phyloP scores from a whole-genome alignment of 2,113 vertebrate species.

The Macroglossus sobrinus region DNA sequence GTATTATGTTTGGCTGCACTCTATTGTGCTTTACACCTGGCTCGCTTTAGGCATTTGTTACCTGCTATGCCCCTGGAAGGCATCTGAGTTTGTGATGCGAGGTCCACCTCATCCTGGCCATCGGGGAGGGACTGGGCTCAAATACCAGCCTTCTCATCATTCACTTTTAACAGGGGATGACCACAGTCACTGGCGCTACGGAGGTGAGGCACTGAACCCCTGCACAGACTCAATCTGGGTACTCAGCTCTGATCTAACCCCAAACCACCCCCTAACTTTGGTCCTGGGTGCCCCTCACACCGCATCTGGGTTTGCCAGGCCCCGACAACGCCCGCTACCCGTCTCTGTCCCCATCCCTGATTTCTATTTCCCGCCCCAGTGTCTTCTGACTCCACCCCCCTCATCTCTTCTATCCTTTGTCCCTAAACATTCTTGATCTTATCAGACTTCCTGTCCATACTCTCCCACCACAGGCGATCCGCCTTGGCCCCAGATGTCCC shows the following conservation, averaged over 20 bases:
- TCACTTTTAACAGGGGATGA: constrained; percentile 53
- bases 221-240: neutral
- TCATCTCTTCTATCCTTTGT: neutral
- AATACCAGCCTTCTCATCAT: neutral
- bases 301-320: neutral
- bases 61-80: neutral
- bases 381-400: neutral
- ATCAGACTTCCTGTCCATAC: neutral
- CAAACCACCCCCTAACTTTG: neutral
- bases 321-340: neutral
- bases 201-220: constrained; percentile 58
- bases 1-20: neutral
- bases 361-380: neutral
- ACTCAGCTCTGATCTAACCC: neutral
- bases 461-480: constrained; percentile 33
- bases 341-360: neutral
- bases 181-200: constrained; percentile 66
- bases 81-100: neutral
- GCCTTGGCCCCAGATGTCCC: constrained; percentile 58
- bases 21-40: neutral
- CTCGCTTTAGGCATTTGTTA: neutral
- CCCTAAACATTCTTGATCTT: neutral
- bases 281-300: neutral
- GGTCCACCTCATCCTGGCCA: neutral
- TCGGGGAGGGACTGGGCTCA: neutral